Base-by-base conservation (phyloP, 1,140 invertebrate genomes). In the Drosophila guanche region DNA sequence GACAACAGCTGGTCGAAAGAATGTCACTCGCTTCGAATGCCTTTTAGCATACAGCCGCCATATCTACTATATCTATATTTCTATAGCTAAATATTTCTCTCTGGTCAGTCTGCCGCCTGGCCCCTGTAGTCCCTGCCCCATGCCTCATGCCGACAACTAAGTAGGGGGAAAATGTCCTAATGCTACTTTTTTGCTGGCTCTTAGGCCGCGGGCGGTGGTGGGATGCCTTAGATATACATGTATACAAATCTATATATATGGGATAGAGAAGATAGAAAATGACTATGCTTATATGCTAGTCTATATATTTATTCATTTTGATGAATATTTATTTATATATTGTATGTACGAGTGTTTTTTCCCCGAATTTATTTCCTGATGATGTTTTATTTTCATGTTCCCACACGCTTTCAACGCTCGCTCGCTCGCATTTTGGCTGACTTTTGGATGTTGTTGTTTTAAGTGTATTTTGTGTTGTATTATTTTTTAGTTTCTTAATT, bases 351-450 rank as follows among this genome's bases (percentile, higher is more conserved):
- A 33, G 29, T 33, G 3, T 66, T 65, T 76, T 68, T 77, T 74
- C 78, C 41, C 57, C 80, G 69, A 88, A 81, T 88, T 88, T 78
- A 88, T 86, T 86, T 86, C 81, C 81, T 86, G 83, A 78, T 78
- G 83, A 83, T 88, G 70, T 88, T 88, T 88, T 88, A 88, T 88
- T 88, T 88, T 83, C 66, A 76, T 88, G 71, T 83, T 79, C 83
- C 75, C 83, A 88, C 83, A 83, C 83, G 83, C 83, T 79, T 88
- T 78, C 76, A 85, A 46, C 75, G 62, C 60, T 20, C 16, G 0
- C 60, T 20, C 16, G 0, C 16, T 79, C 66, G 66, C 61, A 65
- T 67, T 60, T 56, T 71, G 62, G 60, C 73, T 52, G 57, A 50
- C 48, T 78, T 76, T 81, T 75, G 77, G 60, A 85, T 85, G 73